Base-by-base conservation (phyloP, 2,113 vertebrate genomes). In the Jaculus jaculus region DNA sequence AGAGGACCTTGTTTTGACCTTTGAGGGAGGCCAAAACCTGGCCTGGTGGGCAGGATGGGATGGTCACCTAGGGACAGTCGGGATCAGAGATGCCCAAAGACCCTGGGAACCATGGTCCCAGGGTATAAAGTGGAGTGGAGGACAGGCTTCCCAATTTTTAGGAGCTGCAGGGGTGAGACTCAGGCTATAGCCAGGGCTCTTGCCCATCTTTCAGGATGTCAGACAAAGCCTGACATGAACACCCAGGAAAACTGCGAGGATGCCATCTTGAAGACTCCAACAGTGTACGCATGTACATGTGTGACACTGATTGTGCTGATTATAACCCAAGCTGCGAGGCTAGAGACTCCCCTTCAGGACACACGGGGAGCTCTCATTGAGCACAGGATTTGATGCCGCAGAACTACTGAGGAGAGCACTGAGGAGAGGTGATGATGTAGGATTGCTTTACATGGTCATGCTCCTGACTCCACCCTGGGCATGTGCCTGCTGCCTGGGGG, bases 11-110 rank as follows among this genome's bases (percentile, higher is more conserved):
- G 1, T 51, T 3, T 24, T 10, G 5, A 17, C 74, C 63, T 39
- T 18, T 7, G 66, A 63, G 24, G 32, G 39, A 60, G 8, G 4
- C 5, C 20, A 9, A 26, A 0, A 1, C 9, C 5, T 5, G 63
- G 28, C 79, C 42, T 3, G 20, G 15, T 7, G 30, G 28, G 26
- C 13, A 20, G 28, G 23, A 23, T 5, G 13, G 18, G 39, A 10
- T 81, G 24, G 58, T 24, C 6, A 0, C 26, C 54, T 13, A 5
- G 37, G 17, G 8, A 4, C n/a, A 85, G 24, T 16, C 2, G 34
- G n/a, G 26, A 30, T 61, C 80, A 54, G 7, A 20, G 39, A 68
- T 26, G 8, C 15, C 42, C 10, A 8, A 23, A 47, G 37, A 37
- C 9, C 13, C 60, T 26, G 65, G 39, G n/a, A 11, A 24, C 34